Percentiles rank a stretch among this genome's conserved stretches.
Conservation (phyloP, 2,113 vertebrate species). For the Elanoides forficatus region DNA sequence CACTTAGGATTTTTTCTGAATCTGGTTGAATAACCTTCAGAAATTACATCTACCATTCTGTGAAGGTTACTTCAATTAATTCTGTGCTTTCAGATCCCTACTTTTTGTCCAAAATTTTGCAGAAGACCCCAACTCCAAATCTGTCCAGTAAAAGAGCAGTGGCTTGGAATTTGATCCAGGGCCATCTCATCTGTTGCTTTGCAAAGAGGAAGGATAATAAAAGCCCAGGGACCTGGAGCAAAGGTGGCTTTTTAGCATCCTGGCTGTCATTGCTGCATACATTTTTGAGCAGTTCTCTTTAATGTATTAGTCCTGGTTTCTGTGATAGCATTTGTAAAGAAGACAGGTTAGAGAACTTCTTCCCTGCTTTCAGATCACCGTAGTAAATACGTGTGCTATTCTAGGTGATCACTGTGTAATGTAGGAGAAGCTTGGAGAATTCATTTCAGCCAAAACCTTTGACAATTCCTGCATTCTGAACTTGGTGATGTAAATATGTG, state of each 20-base stretch:
- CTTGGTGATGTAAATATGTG: not conserved
- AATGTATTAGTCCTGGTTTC: not conserved
- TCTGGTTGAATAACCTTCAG: not conserved
- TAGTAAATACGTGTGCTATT: not conserved
- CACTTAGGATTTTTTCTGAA: not conserved
- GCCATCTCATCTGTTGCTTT: not conserved
- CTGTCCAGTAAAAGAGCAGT: not conserved
- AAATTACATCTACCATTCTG: not conserved
- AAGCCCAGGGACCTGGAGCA: not conserved
- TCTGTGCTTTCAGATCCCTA: not conserved
- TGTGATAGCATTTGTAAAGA: not conserved
- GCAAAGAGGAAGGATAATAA: not conserved
- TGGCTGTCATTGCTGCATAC: not conserved
- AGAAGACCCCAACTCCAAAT: not conserved
- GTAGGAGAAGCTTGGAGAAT: not conserved
- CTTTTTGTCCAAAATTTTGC: not conserved
- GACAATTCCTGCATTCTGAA: not conserved
- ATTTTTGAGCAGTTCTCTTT: not conserved
- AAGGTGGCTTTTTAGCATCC: not conserved
- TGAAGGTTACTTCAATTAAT: not conserved
- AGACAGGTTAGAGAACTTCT: not conserved
- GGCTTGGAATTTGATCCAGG: not conserved
- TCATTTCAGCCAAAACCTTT: not conserved
- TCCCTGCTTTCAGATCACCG: not conserved
- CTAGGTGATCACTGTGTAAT: not conserved